Conservation (phyloP, 2,888 invertebrate species). For the Drepana falcataria region DNA sequence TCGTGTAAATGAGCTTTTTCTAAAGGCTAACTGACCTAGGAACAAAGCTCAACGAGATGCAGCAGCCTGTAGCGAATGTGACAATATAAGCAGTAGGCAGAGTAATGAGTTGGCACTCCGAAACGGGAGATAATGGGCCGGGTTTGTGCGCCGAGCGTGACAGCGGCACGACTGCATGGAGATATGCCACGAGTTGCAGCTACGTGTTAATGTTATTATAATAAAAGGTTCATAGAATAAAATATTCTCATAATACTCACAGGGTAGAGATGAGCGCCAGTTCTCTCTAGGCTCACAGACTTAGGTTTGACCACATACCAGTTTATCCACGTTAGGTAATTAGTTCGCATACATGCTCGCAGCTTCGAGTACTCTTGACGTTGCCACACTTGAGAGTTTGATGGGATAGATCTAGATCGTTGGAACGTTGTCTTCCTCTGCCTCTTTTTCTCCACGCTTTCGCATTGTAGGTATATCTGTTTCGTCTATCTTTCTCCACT, state of each 20-base stretch:
- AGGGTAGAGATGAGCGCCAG: too few species aligned
- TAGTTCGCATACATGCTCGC: too few species aligned
- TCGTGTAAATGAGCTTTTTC: not conserved
- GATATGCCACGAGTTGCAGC: conserved; percentile 31
- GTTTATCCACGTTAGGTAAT: too few species aligned
- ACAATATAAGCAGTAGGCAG: conserved; percentile 19
- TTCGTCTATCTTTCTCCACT: too few species aligned
- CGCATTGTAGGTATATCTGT: too few species aligned
- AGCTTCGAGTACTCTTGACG: too few species aligned
- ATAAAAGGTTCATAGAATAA: not conserved
- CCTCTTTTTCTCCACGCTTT: too few species aligned
- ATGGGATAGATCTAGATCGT: too few species aligned
- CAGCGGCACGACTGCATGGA: conserved; percentile 39
- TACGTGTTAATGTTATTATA: conserved; percentile 26
- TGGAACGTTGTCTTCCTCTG: too few species aligned
- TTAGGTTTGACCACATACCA: too few species aligned
- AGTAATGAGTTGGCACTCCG: conserved; percentile 33
- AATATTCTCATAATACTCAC: not conserved
- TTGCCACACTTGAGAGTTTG: too few species aligned
- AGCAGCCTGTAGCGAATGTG: conserved; percentile 2
- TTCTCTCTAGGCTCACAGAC: too few species aligned
- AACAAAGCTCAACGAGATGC: not conserved
- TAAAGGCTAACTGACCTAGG: not conserved
- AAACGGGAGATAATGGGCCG: conserved; percentile 60
- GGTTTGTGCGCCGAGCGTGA: conserved; percentile 43